These are phyloP conservation scores for Psophia crepitans DNA, from an alignment of 2,113 vertebrate species.

Conservation along the genomic window DNA sequence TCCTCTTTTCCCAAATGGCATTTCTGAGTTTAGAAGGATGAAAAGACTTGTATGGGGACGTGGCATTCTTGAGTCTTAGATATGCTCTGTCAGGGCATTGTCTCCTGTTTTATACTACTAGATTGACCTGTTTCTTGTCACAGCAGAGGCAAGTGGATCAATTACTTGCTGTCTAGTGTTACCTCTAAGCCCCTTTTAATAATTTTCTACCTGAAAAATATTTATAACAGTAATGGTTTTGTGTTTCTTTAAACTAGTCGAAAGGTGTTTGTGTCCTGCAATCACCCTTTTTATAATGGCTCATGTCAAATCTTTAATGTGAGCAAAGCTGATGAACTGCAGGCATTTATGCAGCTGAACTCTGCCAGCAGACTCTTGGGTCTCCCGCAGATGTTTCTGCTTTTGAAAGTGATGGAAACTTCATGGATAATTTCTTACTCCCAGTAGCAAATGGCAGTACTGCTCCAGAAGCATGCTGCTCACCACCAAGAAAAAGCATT, in stretches of 20 bases:
- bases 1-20: not conserved
- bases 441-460: slow-evolving; percentile 32
- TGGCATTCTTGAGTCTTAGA: not conserved
- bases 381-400: slow-evolving; percentile 40
- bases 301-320: slow-evolving; percentile 57
- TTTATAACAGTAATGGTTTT: slow-evolving; percentile 26
- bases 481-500: not conserved
- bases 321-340: slow-evolving; percentile 44
- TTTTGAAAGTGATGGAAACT: slow-evolving; percentile 57
- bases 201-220: slow-evolving; percentile 25
- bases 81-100: not conserved
- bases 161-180: not conserved
- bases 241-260: slow-evolving; percentile 15
- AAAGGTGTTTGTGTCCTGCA: slow-evolving; percentile 37
- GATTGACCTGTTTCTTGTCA: not conserved
- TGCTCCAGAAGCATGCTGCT: not conserved
- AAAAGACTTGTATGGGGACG: not conserved
- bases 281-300: not conserved
- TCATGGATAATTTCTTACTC: slow-evolving; percentile 63
- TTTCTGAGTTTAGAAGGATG: not conserved
- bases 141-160: not conserved
- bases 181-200: not conserved
- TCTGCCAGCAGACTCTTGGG: slow-evolving; percentile 19
- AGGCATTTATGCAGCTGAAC: slow-evolving; percentile 33
- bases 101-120: not conserved